Percentiles rank a stretch among this genome's conserved stretches.
These are phyloP conservation scores for Trilocha varians DNA, from an alignment of 2,888 invertebrate genomes.

Conservation along the genomic window DNA sequence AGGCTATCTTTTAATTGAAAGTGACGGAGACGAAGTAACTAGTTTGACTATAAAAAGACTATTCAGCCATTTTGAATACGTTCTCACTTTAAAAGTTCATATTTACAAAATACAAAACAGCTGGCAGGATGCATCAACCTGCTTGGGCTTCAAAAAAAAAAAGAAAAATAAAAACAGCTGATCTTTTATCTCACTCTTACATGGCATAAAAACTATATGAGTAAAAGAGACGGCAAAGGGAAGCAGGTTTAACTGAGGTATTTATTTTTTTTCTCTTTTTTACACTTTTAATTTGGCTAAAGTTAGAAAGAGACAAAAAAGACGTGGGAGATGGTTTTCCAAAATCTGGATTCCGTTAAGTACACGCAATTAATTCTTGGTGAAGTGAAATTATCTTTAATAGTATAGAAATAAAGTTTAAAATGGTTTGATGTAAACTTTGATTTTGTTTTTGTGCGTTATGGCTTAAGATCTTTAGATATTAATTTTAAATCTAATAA, in stretches of 20 bases:
- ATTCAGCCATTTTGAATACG: too few species aligned
- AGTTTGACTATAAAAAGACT: too few species aligned
- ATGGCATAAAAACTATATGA: background rate
- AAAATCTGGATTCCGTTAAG: slow-evolving; percentile 3
- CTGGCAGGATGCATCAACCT: slow-evolving; percentile 2
- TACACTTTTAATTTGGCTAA: background rate
- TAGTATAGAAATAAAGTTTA: too few species aligned
- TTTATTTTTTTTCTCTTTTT: background rate
- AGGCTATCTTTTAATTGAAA: too few species aligned
- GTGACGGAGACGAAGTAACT: too few species aligned
- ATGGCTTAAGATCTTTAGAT: too few species aligned
- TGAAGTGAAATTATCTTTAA: too few species aligned
- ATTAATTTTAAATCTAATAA: too few species aligned
- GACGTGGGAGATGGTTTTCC: slow-evolving; percentile 11
- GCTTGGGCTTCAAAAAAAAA: background rate
- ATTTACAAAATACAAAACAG: slow-evolving; percentile 3
- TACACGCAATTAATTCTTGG: too few species aligned
- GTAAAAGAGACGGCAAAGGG: background rate
- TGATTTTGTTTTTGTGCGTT: too few species aligned
- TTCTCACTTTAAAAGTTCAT: background rate
- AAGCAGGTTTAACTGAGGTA: background rate
- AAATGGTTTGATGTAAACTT: too few species aligned
- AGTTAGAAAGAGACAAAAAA: background rate
- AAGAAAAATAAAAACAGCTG: slow-evolving; percentile 13
- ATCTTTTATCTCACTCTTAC: slow-evolving; percentile 5